Evolutionary conservation across 2,797 vertebrate genomes (phyloP).

Genomic region (Etheostoma perlongum): DNA sequence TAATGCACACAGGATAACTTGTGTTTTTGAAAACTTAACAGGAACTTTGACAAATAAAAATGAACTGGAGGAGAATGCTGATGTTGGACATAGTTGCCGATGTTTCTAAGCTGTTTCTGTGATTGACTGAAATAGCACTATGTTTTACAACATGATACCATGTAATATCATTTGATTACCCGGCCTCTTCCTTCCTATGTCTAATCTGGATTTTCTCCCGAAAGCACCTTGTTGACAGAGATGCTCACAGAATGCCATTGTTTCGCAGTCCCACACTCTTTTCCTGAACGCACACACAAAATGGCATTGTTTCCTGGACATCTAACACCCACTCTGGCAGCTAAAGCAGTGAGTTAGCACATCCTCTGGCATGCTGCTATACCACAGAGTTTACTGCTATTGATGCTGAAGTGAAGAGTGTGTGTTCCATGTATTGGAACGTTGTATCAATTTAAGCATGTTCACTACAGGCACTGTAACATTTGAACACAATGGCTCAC

Average conservation of each 20-base stretch:
- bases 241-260: constrained; percentile 82
- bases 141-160: constrained; percentile 64
- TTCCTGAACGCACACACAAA: constrained; percentile 63
- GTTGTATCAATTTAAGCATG: constrained; percentile 29
- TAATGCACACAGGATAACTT: constrained; percentile 13
- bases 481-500: constrained; percentile 46
- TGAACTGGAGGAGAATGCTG: constrained; percentile 27
- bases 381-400: constrained; percentile 62
- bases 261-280: constrained; percentile 52
- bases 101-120: constrained; percentile 54
- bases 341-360: constrained; percentile 79
- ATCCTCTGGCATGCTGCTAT: constrained; percentile 77
- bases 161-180: constrained; percentile 65
- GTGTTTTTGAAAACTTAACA: constrained; percentile 13
- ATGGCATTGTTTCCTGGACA: constrained; percentile 85
- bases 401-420: constrained; percentile 42
- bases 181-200: constrained; percentile 32
- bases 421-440: constrained; percentile 25
- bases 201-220: constrained; percentile 62
- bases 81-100: constrained; percentile 38
- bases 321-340: constrained; percentile 79
- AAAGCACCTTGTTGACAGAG: constrained; percentile 79
- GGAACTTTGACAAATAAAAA: constrained; percentile 23
- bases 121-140: constrained; percentile 61
- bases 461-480: constrained; percentile 13